phyloP scores from a whole-genome alignment of 2,797 vertebrate species.

The Acanthurus tractus region DNA sequence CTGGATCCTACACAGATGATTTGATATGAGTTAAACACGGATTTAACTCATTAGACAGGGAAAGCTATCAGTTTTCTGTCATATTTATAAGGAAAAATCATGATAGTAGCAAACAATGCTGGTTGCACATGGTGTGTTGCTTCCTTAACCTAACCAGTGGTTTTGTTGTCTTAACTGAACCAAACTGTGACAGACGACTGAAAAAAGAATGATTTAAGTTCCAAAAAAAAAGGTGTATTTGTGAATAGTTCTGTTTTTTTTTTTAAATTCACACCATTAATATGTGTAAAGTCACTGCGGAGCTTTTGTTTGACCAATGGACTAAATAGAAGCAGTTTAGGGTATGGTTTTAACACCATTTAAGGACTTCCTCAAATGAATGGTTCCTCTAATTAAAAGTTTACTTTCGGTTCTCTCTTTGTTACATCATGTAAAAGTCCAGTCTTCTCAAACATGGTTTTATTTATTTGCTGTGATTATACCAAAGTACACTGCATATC shows the following conservation, averaged over 20 bases:
- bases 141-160: too few species aligned
- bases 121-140: too few species aligned
- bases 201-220: too few species aligned
- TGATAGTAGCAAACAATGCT: too few species aligned
- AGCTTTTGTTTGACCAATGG: neutral
- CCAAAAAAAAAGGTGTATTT: too few species aligned
- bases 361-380: neutral
- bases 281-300: neutral
- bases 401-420: neutral
- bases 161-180: too few species aligned
- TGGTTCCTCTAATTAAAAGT: neutral
- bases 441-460: neutral
- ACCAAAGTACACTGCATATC: neutral
- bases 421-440: neutral
- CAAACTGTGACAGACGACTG: too few species aligned
- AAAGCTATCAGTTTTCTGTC: too few species aligned
- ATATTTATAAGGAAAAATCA: constrained; percentile 14
- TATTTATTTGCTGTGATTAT: neutral
- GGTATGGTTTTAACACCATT: neutral
- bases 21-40: too few species aligned
- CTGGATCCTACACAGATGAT: neutral
- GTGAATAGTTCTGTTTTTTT: neutral
- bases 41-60: too few species aligned
- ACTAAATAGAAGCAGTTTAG: neutral
- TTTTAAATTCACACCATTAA: neutral